Conservation (phyloP, 2,113 vertebrate genomes). For the Platysteira castanea region DNA sequence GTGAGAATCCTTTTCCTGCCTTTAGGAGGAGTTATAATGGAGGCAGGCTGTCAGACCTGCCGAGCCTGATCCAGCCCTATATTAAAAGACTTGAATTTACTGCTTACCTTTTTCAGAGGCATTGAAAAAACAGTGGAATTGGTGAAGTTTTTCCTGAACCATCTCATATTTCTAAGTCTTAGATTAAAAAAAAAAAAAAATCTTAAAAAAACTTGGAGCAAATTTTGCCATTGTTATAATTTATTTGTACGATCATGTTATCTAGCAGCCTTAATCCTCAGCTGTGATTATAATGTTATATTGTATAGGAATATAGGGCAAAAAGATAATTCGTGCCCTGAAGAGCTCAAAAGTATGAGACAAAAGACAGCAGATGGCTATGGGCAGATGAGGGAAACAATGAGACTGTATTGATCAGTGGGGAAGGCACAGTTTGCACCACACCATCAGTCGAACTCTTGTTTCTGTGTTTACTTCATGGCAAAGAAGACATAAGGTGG, state of each 20-base stretch:
- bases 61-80: not conserved
- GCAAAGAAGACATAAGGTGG: not conserved
- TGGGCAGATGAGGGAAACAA: slow-evolving; percentile 40
- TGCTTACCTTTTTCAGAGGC: not conserved
- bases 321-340: slow-evolving; percentile 13
- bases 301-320: not conserved
- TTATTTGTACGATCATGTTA: not conserved
- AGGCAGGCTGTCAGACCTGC: slow-evolving; percentile 47
- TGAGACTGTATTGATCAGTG: not conserved
- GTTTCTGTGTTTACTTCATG: not conserved
- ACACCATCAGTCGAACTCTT: not conserved
- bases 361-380: slow-evolving; percentile 61
- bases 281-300: not conserved
- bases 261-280: not conserved
- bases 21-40: slow-evolving; percentile 20
- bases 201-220: not conserved
- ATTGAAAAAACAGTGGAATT: not conserved
- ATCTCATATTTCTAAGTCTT: not conserved
- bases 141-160: not conserved
- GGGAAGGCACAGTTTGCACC: not conserved
- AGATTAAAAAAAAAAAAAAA: not conserved
- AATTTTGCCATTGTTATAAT: not conserved
- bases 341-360: slow-evolving; percentile 29
- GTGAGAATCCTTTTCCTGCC: not conserved
- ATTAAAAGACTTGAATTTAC: not conserved